These are phyloP conservation scores for Furcifer pardalis DNA, from an alignment of 2,797 vertebrate genomes.

Conservation along the genomic window DNA sequence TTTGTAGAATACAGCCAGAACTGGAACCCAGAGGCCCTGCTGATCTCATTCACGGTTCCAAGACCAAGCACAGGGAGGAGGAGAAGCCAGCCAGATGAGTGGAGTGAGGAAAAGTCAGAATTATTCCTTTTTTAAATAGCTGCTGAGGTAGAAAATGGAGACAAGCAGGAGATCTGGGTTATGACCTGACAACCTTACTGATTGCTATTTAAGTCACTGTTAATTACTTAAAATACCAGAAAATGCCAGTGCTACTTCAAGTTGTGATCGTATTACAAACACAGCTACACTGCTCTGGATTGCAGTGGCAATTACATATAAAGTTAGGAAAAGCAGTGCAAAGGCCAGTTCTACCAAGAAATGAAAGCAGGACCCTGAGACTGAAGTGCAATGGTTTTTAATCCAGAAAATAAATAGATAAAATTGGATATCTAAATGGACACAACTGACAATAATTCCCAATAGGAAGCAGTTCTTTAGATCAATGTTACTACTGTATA, in stretches of 20 bases:
- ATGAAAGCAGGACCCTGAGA: background rate
- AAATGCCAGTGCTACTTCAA: background rate
- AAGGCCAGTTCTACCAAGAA: background rate
- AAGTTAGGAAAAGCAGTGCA: background rate
- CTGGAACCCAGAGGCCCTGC: background rate
- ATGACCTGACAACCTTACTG: background rate
- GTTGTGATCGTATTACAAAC: background rate
- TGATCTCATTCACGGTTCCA: background rate
- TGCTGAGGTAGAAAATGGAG: background rate
- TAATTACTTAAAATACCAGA: background rate
- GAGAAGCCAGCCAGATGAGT: background rate
- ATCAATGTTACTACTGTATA: background rate
- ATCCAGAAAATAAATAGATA: background rate
- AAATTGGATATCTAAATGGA: background rate
- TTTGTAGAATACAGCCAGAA: too few relatives aligned
- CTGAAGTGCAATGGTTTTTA: background rate
- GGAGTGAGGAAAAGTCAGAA: background rate
- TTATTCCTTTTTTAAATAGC: background rate
- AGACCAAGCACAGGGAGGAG: background rate
- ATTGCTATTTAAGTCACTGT: background rate
- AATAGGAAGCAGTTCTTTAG: background rate
- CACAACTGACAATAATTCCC: background rate
- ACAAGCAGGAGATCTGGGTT: background rate
- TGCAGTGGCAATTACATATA: background rate
- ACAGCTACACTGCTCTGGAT: background rate